Evolutionary conservation across 2,797 vertebrate species (phyloP), one percentile per base, ranked within the genome.

Genomic region (Ateles fusciceps): DNA sequence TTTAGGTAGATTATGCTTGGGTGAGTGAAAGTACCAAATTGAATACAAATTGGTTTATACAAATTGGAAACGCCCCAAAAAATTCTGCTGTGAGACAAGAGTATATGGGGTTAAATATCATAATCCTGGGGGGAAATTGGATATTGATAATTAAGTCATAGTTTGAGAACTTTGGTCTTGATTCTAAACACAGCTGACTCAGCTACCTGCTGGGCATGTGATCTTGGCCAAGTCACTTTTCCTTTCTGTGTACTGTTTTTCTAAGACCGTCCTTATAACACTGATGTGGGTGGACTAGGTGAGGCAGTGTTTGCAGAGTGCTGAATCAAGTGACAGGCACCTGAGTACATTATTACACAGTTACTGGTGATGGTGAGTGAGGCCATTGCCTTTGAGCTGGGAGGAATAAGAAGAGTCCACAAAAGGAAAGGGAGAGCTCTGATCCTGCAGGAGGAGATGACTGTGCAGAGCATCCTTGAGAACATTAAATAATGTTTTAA

Each of bases 1-100:
- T 81, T 76, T 46, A 79, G 44, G 33, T 46, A 79, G 36, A 36
- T 64, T 68, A n/a, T 57, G 21, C 74, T 89, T 83, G n/a, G 22
- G 30, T 88, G 30, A 72, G 68, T 72, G 44, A 95, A 85, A 92
- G 90, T 64, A 68, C 52, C 79, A 85, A 52, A 85, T 17, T 86
- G 79, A 85, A 50, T 68, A 26, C 55, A 81, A 76, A 24, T n/a
- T 85, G 9, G 46, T 72, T 94, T 68, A 10, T 42, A 36, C n/a
- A 79, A 64, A 93, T 61, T 79, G 55, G 81, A 95, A 83, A 72
- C 26, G 68, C 10, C 13, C 6, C 5, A 61, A 76, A 91, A 86
- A 46, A 89, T 86, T 44, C 81, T 89, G 13, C 52, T 48, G 44
- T 80, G 36, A 72, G 30, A 17, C 76, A 68, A 74, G 55, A 87